Base-by-base conservation (phyloP, 2,113 vertebrate species). In the Xenus cinereus region DNA sequence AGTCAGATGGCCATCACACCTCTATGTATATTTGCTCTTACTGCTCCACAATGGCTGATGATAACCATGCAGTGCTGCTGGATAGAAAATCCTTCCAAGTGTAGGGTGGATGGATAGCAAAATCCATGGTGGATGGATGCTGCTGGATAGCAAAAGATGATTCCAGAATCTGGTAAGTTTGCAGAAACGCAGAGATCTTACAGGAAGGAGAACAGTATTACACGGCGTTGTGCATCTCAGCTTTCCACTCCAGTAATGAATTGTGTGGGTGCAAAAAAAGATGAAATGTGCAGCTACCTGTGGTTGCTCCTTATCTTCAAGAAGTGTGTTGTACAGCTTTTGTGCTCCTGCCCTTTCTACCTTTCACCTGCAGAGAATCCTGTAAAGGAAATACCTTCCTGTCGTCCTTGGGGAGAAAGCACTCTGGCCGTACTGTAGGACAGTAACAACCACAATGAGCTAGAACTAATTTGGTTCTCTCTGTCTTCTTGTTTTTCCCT, bases 141-240 rank as follows among this genome's bases (percentile, higher is more conserved):
- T n/a, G n/a, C n/a, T n/a, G n/a, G n/a, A 26, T 37, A 41, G 20
- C 11, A 11, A n/a, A 53, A 32, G 54, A 30, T 50, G 57, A 37
- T 83, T 71, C 17, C 39, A 37, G 21, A 46, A 63, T 37, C 67
- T 35, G 53, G 14, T 48, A 11, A 37, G 23, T 76, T 30, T 80
- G 59, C 59, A 69, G 57, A 41, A n/a, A 17, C 32, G 15, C 57
- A 17, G 45, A 33, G 35, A 35, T 80, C 13, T 68, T 35, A 14
- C 0, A 14, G 50, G 27, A 39, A 77, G 57, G 28, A 43, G 35
- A 30, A 4, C 0, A 2, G 48, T 35, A 15, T 41, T 46, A 8
- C 27, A 7, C 0, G 0, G 19, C 1, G 0, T 27, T 21, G 28
- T 39, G 28, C 43, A n/a, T 56, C 51, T 83, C 43, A 28, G 56